These are phyloP conservation scores for Drosophila pandora DNA, from an alignment of 1,140 invertebrate genomes.

Conservation along the genomic window DNA sequence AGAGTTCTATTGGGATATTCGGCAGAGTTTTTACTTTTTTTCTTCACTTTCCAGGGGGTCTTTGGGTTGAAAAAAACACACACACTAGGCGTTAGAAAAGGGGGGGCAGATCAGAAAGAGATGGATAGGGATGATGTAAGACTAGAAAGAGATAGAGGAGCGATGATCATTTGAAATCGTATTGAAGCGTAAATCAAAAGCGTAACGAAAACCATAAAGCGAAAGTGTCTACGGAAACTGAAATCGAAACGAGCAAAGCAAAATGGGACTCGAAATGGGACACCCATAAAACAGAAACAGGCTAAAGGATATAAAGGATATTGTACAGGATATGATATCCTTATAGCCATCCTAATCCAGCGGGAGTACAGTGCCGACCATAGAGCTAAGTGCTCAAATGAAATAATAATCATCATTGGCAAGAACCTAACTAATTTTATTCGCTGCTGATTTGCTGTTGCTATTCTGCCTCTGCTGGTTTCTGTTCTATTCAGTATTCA, in stretches of 20 bases:
- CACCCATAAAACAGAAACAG: conserved; percentile 39
- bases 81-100: conserved; percentile 25
- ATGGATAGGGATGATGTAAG: conserved; percentile 1
- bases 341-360: background rate
- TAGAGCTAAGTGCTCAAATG: background rate
- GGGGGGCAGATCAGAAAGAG: conserved; percentile 7
- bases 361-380: conserved; percentile 11
- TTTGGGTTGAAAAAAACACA: conserved; percentile 12
- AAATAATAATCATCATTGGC: background rate
- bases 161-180: conserved; percentile 25
- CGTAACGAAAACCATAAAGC: conserved; percentile 39
- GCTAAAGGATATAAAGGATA: background rate
- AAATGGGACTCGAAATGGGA: conserved; percentile 41
- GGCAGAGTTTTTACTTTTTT: conserved; percentile 35
- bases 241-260: conserved; percentile 41
- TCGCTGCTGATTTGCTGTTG: no score
- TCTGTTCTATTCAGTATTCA: background rate
- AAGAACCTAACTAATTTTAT: no score
- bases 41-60: conserved; percentile 57
- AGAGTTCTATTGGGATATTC: conserved; percentile 54
- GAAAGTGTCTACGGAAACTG: conserved; percentile 40
- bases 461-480: no score
- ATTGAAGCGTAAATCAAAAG: conserved; percentile 34
- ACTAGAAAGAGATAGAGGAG: conserved; percentile 25
- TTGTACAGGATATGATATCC: background rate